Percentiles rank a stretch among this genome's conserved stretches.
Evolutionary conservation across 2,797 vertebrate species (phyloP).

Genomic region (Liasis olivaceus): DNA sequence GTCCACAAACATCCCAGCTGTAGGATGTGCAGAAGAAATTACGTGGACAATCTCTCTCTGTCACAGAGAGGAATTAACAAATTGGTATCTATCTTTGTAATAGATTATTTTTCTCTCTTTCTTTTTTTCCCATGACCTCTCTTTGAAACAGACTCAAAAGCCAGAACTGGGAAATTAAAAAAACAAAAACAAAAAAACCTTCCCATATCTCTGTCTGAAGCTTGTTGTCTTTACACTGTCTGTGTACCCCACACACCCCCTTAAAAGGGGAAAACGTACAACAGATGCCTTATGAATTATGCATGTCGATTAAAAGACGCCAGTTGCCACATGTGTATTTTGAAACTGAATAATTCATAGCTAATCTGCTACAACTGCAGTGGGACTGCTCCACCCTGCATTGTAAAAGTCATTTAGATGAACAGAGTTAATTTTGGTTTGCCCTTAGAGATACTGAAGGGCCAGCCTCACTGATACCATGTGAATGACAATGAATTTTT

Average conservation of each 20-base stretch:
- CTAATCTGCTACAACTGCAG: slow-evolving; percentile 54
- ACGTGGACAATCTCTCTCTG: slow-evolving; percentile 1
- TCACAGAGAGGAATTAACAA: neutral
- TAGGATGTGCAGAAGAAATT: neutral
- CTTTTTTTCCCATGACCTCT: neutral
- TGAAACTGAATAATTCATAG: slow-evolving; percentile 71
- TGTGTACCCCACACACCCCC: neutral
- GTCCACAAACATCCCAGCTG: slow-evolving; percentile 9
- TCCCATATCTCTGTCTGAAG: slow-evolving; percentile 19
- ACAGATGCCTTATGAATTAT: slow-evolving; percentile 73
- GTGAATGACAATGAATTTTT: slow-evolving; percentile 14
- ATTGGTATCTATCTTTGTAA: neutral
- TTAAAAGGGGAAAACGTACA: slow-evolving; percentile 53
- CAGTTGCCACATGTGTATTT: slow-evolving; percentile 66
- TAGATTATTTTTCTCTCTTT: neutral
- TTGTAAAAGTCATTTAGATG: slow-evolving; percentile 47
- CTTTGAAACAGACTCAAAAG: neutral
- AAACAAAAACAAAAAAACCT: neutral
- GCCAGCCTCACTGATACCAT: neutral
- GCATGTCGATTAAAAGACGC: slow-evolving; percentile 62
- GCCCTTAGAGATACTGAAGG: slow-evolving; percentile 32
- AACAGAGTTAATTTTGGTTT: slow-evolving; percentile 48
- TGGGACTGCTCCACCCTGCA: slow-evolving; percentile 43
- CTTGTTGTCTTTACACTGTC: slow-evolving; percentile 44
- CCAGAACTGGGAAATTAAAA: slow-evolving; percentile 6